A percentile compares a stretch with the other conserved stretches of the same genome.
These are phyloP conservation scores for Margarornis squamiger DNA, from an alignment of 2,797 vertebrate species.

Conservation along the genomic window DNA sequence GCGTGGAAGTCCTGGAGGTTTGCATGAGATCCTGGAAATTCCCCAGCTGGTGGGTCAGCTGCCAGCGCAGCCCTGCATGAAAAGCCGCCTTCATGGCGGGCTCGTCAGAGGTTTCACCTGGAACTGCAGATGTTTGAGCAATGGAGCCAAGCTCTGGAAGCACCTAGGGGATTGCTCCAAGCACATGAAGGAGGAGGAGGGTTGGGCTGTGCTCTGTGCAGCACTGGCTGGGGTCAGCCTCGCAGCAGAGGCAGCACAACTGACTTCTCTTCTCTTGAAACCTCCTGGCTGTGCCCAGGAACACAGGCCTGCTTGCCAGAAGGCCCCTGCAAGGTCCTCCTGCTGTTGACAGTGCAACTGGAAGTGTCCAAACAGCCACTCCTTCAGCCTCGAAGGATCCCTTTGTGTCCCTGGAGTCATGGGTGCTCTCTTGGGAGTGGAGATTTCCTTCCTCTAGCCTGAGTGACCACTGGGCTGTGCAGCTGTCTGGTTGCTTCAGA, in stretches of 20 bases:
- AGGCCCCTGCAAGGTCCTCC: not conserved
- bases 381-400: fast-evolving
- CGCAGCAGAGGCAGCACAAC: not conserved
- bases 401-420: not conserved
- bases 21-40: slow-evolving; percentile 12
- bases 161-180: not conserved
- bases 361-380: not conserved
- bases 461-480: not conserved
- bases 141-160: slow-evolving; percentile 9
- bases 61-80: not conserved
- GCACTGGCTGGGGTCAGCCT: not conserved
- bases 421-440: not conserved
- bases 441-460: not conserved
- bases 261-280: not conserved
- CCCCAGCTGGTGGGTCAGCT: not conserved
- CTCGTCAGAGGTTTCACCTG: slow-evolving; percentile 4
- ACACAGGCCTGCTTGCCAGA: not conserved
- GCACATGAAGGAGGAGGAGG: not conserved
- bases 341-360: fast-evolving
- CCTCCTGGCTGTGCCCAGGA: not conserved
- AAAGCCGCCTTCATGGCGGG: slow-evolving; percentile 3
- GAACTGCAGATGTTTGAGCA: slow-evolving; percentile 36
- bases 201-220: not conserved
- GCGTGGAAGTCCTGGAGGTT: not conserved
- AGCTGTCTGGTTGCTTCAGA: not conserved